Evolutionary conservation across 2,797 vertebrate species (phyloP).

Genomic region (Fundulus diaphanus): DNA sequence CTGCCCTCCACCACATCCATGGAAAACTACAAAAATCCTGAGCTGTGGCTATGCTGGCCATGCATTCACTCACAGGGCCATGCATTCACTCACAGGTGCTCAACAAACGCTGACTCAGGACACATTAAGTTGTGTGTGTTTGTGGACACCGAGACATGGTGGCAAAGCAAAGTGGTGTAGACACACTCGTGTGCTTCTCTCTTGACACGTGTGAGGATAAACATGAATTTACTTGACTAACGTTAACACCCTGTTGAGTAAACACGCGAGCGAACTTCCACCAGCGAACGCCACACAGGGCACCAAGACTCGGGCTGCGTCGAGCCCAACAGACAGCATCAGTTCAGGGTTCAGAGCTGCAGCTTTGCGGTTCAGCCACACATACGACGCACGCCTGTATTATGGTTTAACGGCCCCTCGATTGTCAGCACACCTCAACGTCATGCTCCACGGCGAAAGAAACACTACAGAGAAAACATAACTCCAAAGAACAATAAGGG

Average conservation of each 20-base stretch:
- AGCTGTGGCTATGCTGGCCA: slow-evolving; percentile 26
- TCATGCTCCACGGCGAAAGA: slow-evolving; percentile 36
- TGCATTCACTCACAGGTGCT: slow-evolving; percentile 36
- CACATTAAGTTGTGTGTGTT: slow-evolving; percentile 67
- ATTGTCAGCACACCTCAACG: slow-evolving; percentile 43
- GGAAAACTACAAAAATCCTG: slow-evolving; percentile 61
- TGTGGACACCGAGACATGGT: slow-evolving; percentile 72
- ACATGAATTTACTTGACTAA: slow-evolving; percentile 71
- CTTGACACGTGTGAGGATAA: slow-evolving; percentile 71
- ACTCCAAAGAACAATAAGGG: slow-evolving; percentile 1
- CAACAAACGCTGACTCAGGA: slow-evolving; percentile 66
- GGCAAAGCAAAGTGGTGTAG: slow-evolving; percentile 74
- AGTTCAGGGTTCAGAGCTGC: slow-evolving; percentile 59
- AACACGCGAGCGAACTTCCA: slow-evolving; percentile 62
- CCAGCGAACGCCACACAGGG: slow-evolving; percentile 11
- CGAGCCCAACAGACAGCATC: slow-evolving; percentile 59
- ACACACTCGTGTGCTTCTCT: slow-evolving; percentile 50
- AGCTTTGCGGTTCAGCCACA: slow-evolving; percentile 46
- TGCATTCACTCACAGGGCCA: slow-evolving; percentile 35
- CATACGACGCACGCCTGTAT: slow-evolving; percentile 58
- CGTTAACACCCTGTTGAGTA: slow-evolving; percentile 78
- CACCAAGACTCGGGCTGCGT: slow-evolving; percentile 15
- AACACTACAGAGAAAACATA: slow-evolving; percentile 27
- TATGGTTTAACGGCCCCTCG: slow-evolving; percentile 48
- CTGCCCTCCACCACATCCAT: slow-evolving; percentile 46